Base-by-base conservation (phyloP, 1,140 invertebrate genomes). In the Zaprionus nigranus region DNA sequence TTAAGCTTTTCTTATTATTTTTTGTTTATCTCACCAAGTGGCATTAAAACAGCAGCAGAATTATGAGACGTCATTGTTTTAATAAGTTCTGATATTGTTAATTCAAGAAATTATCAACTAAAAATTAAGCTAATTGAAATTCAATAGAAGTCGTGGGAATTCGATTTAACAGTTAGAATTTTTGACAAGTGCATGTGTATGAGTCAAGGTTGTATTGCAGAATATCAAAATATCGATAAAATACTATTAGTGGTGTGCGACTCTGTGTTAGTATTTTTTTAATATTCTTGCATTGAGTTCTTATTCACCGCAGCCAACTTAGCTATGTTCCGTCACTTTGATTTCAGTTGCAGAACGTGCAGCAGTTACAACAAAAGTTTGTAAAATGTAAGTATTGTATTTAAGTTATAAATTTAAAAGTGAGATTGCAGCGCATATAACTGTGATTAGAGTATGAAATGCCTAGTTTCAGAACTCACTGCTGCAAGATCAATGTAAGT, bases 401-500 rank as follows among this genome's bases (percentile, higher is more conserved):
- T 22, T 28, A 15, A 51, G 20, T 51, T 51, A n/a, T 1, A 7
- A 36, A 26, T 13, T 15, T 3, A 6, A 11, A 57, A 30, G 34
- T 36, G 53, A 46, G 22, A 64, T 71, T 79, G 82, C 90, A 90
- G 64, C 78, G 22, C 65, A 66, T 92, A 92, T 92, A 92, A 92
- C 86, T 92, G 78, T 67, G 53, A 46, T 64, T 74, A 59, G 54
- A 66, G 81, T 67, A 53, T 46, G 5, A 40, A 5, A 69, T 24
- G 58, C 71, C 66, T 73, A 53, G 75, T 79, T 74, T 72, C 81
- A 88, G 84, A 88, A 88, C 84, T 88, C 81, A 73, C 78, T 65
- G 85, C 66, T 88, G 84, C 85, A 72, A 83, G 49, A 92, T 79
- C 38, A 77, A 79, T 62, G 63, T 15, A 51, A 13, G 51, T 12